Evolutionary conservation across 2,113 vertebrate species (phyloP).

Genomic region (Actinemys pallida): DNA sequence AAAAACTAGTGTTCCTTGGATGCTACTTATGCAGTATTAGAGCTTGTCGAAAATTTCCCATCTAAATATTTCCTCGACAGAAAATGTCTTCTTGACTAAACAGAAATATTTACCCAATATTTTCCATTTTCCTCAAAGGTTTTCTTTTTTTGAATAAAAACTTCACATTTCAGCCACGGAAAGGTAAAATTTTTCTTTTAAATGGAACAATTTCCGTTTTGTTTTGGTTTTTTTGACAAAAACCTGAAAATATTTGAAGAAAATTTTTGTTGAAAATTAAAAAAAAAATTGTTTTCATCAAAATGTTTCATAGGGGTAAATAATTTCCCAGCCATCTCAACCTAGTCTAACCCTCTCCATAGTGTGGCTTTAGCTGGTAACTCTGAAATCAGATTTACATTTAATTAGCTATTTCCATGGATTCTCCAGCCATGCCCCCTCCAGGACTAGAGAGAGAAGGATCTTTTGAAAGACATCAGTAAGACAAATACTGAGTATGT

Average conservation of each 20-base stretch:
- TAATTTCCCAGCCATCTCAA: background rate
- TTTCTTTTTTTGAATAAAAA: background rate
- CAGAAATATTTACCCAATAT: background rate
- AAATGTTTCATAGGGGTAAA: background rate
- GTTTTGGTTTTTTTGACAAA: background rate
- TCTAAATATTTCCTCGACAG: background rate
- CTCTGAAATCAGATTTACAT: background rate
- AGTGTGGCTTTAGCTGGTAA: background rate
- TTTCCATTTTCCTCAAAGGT: background rate
- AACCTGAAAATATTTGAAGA: background rate
- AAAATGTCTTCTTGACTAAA: background rate
- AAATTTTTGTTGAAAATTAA: background rate
- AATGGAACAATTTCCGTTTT: background rate
- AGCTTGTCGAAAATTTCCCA: background rate
- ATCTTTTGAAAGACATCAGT: background rate
- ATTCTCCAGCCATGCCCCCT: background rate
- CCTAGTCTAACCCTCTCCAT: no score
- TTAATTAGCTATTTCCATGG: background rate
- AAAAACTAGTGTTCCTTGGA: background rate
- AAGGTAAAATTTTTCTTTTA: background rate
- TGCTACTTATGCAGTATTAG: background rate
- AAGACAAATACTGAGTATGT: background rate
- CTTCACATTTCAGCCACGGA: background rate
- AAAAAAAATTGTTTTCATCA: background rate
- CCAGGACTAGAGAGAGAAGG: background rate